Percentiles rank a stretch among this genome's conserved stretches.
Conservation (phyloP, 1,140 invertebrate species). For the Psilanteris sp. region DNA sequence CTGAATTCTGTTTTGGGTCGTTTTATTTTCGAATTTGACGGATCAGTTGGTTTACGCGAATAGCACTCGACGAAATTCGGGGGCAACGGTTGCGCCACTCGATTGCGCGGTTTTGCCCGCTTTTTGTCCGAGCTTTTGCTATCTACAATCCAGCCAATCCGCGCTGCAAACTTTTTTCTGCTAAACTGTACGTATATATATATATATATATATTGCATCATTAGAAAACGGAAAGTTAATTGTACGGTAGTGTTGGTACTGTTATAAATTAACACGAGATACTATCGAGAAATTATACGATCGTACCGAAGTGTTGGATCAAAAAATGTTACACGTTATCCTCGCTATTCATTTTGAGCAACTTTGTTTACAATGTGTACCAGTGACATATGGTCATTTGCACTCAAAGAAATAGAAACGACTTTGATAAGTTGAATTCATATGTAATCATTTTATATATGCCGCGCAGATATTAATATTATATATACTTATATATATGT, state of each 20-base stretch:
- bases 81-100: no score
- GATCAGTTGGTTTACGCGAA: conserved; percentile 1
- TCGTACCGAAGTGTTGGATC: conserved; percentile 33
- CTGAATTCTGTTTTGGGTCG: conserved; percentile 1
- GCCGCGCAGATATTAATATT: no score
- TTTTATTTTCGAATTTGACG: conserved; percentile 13
- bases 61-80: background rate
- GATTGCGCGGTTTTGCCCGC: background rate
- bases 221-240: conserved; percentile 57
- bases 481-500: no score
- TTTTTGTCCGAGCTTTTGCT: conserved; percentile 22
- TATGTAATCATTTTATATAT: background rate
- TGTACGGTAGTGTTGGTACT: conserved; percentile 21
- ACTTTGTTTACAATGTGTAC: background rate
- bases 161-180: conserved; percentile 21
- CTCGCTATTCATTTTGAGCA: conserved; percentile 28
- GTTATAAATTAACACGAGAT: conserved; percentile 45
- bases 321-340: conserved; percentile 35
- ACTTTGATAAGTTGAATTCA: background rate
- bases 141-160: conserved; percentile 31
- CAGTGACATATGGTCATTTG: conserved; percentile 11
- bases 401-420: background rate
- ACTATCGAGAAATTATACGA: conserved; percentile 45
- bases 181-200: conserved; percentile 40
- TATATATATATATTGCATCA: no score